Evolutionary conservation across 64 coral and sea anemone species (phyloP).

Genomic region (Pocillopora verrucosa): DNA sequence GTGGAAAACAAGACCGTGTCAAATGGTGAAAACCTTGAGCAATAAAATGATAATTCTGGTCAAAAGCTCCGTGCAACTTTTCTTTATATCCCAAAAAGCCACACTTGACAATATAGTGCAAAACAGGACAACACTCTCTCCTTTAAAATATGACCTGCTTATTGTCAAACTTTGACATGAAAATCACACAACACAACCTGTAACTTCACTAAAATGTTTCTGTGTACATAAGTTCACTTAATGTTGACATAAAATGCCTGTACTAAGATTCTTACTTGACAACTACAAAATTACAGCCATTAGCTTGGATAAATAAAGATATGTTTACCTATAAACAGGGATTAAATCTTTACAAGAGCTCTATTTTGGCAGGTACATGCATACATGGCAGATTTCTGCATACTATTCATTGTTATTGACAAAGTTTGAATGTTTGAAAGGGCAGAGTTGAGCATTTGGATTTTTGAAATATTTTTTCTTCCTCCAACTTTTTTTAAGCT

Average conservation of each 20-base stretch:
- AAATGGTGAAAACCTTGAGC: background rate
- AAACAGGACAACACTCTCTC: background rate
- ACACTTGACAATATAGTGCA: background rate
- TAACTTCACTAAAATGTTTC: background rate
- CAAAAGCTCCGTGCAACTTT: too few species aligned
- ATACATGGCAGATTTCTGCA: background rate
- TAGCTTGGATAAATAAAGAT: slow-evolving; percentile 10
- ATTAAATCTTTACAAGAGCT: background rate
- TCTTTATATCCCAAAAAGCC: background rate
- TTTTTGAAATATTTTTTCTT: background rate
- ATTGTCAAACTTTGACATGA: background rate
- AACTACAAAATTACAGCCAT: background rate
- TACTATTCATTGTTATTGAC: background rate
- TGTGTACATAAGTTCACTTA: background rate
- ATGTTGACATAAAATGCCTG: background rate
- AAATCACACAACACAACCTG: background rate
- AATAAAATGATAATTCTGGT: too few species aligned
- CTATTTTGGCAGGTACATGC: background rate
- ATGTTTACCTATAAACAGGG: background rate
- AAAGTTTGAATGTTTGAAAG: background rate
- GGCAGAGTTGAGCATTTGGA: too few species aligned
- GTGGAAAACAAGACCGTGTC: background rate
- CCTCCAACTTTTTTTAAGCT: background rate
- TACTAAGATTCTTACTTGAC: background rate
- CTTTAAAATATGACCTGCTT: background rate